Conservation (phyloP, 2,888 invertebrate genomes). For the Cheilosia variabilis region DNA sequence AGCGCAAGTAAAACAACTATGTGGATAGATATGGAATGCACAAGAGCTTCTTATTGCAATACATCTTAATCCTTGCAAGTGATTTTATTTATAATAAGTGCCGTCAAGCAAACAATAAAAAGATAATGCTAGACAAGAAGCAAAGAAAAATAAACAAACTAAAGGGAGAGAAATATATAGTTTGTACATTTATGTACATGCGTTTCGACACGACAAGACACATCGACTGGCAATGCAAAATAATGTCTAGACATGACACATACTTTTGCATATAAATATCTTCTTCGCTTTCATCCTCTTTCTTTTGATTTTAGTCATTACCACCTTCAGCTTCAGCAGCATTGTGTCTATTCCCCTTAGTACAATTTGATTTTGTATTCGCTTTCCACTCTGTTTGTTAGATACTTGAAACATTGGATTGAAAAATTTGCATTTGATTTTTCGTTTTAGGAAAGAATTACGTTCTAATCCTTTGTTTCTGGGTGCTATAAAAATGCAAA, state of each 20-base stretch:
- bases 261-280: slow-evolving; percentile 28
- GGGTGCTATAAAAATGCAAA: too few relatives aligned
- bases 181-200: neutral
- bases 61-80: slow-evolving; percentile 12
- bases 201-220: slow-evolving; percentile 20
- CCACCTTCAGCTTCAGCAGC: too few relatives aligned
- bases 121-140: neutral
- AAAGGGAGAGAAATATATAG: neutral
- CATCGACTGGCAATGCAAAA: slow-evolving; percentile 19
- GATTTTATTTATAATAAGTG: slow-evolving; percentile 32
- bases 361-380: too few relatives aligned
- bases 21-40: neutral
- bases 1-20: neutral
- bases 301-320: neutral
- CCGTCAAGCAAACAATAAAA: slow-evolving; percentile 17
- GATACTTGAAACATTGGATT: too few relatives aligned
- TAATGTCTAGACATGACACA: slow-evolving; percentile 36
- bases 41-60: neutral
- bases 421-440: too few relatives aligned
- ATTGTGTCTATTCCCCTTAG: too few relatives aligned
- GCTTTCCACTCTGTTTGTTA: too few relatives aligned
- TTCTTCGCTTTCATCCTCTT: neutral
- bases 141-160: slow-evolving; percentile 3
- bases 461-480: too few relatives aligned
- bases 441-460: too few relatives aligned